Base-by-base conservation (phyloP, 2,797 vertebrate genomes). In the Amphiprion clarkii region DNA sequence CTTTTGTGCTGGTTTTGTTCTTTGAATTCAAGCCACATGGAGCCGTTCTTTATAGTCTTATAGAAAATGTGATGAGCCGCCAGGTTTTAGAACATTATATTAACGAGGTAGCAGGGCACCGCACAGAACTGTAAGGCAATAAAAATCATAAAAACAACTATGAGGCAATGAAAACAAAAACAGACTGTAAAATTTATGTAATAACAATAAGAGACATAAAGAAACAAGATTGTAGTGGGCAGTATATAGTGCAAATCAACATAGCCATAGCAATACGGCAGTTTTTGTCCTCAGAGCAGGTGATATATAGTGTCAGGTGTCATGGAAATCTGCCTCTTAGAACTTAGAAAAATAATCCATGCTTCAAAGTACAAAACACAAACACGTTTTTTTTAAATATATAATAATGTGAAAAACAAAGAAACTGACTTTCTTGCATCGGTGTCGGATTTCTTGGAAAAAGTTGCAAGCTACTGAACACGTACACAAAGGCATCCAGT, bases 161-260 rank as follows among this genome's bases (percentile, higher is more conserved):
- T 16, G 19, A 59, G 57, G 59, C 59, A 63, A 36, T 70, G 76
- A 71, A 81, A 69, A 67, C 46, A 77, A 77, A 54, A 69, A 63
- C 17, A 27, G 4, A 44, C 46, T 40, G 76, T 36, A 57, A 67
- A 23, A 54, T 48, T 0, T 25, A 76, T 74, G 76, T 70, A 79
- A 78, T 78, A 89, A 61, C 75, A 85, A 88, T 89, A 80, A 79
- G 81, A 71, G 39, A 56, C 69, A 86, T 82, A 84, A 84, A 79
- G 82, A 60, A 5, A 6, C 53, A 12, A 66, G n/a, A 84, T 77
- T 59, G 27, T 82, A 79, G 79, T 70, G 71, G 46, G 57, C 31
- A 52, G 31, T 25, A 31, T 60, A 59, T 49, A 46, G 53, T 61
- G 60, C 46, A 57, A 69, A 77, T 60, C 61, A 63, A 25, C 53